A percentile compares a stretch with the other conserved stretches of the same genome.
Evolutionary conservation across 2,888 invertebrate species (phyloP).

Genomic region (Pinctada fucata): DNA sequence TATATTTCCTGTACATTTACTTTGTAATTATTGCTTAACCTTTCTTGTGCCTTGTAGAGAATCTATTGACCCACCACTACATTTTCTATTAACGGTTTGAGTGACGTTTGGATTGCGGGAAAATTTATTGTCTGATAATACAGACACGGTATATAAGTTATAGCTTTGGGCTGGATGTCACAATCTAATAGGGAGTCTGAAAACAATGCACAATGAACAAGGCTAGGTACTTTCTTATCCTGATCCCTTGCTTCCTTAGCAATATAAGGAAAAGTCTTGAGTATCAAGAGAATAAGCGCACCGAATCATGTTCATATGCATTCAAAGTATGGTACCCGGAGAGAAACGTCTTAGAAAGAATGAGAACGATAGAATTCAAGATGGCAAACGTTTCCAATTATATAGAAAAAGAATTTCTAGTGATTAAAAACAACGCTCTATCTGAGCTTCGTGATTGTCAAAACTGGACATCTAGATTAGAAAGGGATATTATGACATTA

Average conservation of each 20-base stretch:
- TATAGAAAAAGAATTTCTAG: constrained; percentile 52
- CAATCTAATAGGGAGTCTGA: no score
- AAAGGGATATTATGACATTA: constrained; percentile 49
- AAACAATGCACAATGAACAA: no score
- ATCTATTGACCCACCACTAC: neutral
- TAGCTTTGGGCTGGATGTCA: no score
- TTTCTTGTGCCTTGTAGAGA: neutral
- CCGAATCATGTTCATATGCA: constrained; percentile 52
- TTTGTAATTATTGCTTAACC: neutral
- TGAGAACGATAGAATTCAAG: constrained; percentile 59
- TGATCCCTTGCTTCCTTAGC: no score
- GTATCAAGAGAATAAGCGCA: no score
- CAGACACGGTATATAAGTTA: no score
- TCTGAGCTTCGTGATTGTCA: constrained; percentile 48
- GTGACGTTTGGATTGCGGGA: neutral
- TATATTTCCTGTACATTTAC: neutral
- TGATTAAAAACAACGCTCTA: constrained; percentile 46
- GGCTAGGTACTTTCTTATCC: no score
- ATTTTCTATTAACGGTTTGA: neutral
- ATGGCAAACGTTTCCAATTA: constrained; percentile 59
- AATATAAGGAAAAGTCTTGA: no score
- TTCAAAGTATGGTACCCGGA: constrained; percentile 74
- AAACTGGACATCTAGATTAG: constrained; percentile 54
- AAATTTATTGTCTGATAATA: no score
- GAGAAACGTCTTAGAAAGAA: constrained; percentile 60